phyloP scores from a whole-genome alignment of 2,888 invertebrate species.

The Drosophila recens region DNA sequence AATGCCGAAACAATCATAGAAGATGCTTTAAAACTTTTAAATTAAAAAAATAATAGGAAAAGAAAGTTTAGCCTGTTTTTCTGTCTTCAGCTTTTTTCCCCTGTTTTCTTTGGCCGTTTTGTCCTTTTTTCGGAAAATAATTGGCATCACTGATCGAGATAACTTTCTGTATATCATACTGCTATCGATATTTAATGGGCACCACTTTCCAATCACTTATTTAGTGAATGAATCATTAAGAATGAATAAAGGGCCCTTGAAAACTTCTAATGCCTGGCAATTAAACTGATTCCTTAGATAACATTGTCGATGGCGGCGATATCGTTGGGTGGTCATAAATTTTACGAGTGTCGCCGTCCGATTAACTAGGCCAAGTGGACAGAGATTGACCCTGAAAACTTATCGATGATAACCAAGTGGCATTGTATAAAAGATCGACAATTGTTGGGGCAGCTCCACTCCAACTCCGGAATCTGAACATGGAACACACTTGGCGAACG shows the following conservation, averaged over 20 bases:
- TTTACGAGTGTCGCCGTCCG: conserved; percentile 47
- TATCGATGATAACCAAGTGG: conserved; percentile 34
- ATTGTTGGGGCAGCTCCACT: conserved; percentile 14
- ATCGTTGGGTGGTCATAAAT: conserved; percentile 51
- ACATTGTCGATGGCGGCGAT: conserved; percentile 36
- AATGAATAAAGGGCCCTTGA: conserved; percentile 6
- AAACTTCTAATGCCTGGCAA: background rate
- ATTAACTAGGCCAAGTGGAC: conserved; percentile 72
- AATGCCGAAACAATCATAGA: no score
- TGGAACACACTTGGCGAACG: conserved; percentile 26
- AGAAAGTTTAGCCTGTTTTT: no score
- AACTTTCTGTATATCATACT: background rate
- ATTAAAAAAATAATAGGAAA: no score
- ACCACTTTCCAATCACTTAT: background rate
- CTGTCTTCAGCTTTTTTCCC: no score
- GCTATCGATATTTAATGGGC: background rate
- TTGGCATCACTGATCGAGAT: background rate
- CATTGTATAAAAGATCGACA: conserved; percentile 46
- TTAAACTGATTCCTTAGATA: conserved; percentile 44
- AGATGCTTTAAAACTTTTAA: no score
- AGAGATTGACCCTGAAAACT: conserved; percentile 57
- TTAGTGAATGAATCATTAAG: background rate
- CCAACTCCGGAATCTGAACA: conserved; percentile 15
- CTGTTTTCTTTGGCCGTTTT: no score
- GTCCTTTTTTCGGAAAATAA: no score